Evolutionary conservation across 1,140 invertebrate species (phyloP), one percentile per base, ranked within the genome.

Genomic region (Aethina tumida): DNA sequence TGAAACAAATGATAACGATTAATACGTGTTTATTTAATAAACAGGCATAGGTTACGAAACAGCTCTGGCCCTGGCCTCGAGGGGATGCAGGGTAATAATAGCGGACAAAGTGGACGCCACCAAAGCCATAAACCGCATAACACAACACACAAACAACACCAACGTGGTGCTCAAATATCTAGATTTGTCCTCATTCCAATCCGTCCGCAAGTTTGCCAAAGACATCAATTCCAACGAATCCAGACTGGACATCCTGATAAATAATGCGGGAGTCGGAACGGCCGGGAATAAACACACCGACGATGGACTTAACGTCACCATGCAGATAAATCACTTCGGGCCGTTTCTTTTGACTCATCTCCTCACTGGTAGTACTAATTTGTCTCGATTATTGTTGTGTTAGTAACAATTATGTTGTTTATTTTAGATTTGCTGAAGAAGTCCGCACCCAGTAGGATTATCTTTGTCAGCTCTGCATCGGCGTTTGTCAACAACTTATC

Each of bases 271-370:
- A 49, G 77, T 77, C 7, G 62, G 55, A 19, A 59, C 59, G 2
- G 18, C 51, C 1, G 55, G 51, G 0, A 59, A 63, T 16, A 57
- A 63, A 39, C 47, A 56, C 21, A 79, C 77, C 3, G 68, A 69
- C 13, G 77, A 82, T 52, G 74, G 74, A 0, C 58, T 79, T n/a
- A 66, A 79, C 33, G 58, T 59, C 4, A 68, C 70, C 14, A 75
- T 77, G 66, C 75, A 76, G 43, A 65, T 73, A 10, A 81, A 83
- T 50, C 67, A 81, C 55, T 72, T 77, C 49, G 75, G 75, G 21
- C 77, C 74, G 5, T 83, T 81, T 55, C 55, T 81, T 14, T 52
- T 83, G 17, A 81, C 78, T 2, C 63, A 76, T 45, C 58, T 83
- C 0, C 48, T 81, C 2, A 41, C 75, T 9, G 70, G 75, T 69